A percentile compares a stretch with the other conserved stretches of the same genome.
Conservation (phyloP, 2,113 vertebrate genomes). For the Melanocharis versteri region DNA sequence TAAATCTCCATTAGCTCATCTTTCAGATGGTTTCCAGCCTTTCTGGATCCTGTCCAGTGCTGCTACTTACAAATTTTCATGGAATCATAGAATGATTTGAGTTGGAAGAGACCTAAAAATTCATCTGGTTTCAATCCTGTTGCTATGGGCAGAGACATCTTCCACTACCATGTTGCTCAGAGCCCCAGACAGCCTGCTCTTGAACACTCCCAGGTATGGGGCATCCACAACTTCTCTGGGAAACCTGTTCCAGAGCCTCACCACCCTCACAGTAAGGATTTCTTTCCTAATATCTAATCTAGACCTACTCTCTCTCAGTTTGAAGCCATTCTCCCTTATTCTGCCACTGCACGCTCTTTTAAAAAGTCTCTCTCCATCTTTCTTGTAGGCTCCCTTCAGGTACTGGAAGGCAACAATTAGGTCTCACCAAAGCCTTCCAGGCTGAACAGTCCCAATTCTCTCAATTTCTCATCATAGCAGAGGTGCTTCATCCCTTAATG, state of each 20-base stretch:
- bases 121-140: not conserved
- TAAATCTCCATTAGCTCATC: not conserved
- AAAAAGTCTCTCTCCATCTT: not conserved
- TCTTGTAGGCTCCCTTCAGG: not conserved
- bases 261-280: not conserved
- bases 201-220: not conserved
- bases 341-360: not conserved
- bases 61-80: not conserved
- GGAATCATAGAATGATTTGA: not conserved
- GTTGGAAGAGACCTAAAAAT: not conserved
- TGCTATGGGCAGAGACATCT: too few species aligned
- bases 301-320: not conserved
- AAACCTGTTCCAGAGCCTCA: not conserved
- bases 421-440: not conserved
- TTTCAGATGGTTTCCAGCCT: not conserved
- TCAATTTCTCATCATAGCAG: not conserved
- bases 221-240: not conserved
- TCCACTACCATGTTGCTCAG: not conserved
- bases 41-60: not conserved
- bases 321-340: not conserved
- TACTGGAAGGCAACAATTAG: not conserved
- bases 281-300: not conserved
- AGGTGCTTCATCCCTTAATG: not conserved
- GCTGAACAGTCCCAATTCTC: not conserved
- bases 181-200: not conserved